A percentile compares a stretch with the other conserved stretches of the same genome.
Evolutionary conservation across 2,113 vertebrate species (phyloP).

Genomic region (Solea solea): DNA sequence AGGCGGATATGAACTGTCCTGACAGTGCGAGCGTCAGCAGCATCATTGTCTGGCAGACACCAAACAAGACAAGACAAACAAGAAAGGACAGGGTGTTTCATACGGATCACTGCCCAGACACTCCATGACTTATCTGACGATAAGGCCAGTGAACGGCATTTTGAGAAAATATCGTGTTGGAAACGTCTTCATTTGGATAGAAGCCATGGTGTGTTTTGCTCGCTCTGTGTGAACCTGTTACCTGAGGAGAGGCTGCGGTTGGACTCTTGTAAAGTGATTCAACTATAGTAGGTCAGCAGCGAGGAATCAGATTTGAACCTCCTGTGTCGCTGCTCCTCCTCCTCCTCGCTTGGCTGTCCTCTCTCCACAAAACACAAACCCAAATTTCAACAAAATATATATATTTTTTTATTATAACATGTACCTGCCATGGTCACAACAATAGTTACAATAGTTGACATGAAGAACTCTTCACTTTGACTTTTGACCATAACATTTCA

Average conservation of each 20-base stretch:
- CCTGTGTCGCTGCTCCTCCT: background rate
- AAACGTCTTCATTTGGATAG: conserved; percentile 40
- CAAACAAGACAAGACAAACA: conserved; percentile 55
- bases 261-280: conserved; percentile 22
- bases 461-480: conserved; percentile 19
- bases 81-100: conserved; percentile 41
- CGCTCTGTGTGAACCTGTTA: conserved; percentile 23
- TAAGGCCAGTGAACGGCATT: conserved; percentile 3
- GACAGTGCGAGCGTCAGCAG: conserved; percentile 28
- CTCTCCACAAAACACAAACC: conserved; percentile 7
- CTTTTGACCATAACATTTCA: conserved; percentile 28
- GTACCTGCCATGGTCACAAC: conserved; percentile 58
- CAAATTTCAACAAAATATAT: conserved; percentile 72
- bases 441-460: conserved; percentile 54
- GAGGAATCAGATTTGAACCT: background rate
- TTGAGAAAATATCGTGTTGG: conserved; percentile 8
- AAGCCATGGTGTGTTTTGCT: conserved; percentile 14
- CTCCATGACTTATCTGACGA: conserved; percentile 38
- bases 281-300: conserved; percentile 1
- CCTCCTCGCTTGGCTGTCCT: background rate
- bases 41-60: conserved; percentile 49
- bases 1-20: conserved; percentile 71
- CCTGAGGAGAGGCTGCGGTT: conserved; percentile 6
- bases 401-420: conserved; percentile 75
- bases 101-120: conserved; percentile 35